Evolutionary conservation across 2,113 vertebrate genomes (phyloP).

Genomic region (Bubo scandiacus): DNA sequence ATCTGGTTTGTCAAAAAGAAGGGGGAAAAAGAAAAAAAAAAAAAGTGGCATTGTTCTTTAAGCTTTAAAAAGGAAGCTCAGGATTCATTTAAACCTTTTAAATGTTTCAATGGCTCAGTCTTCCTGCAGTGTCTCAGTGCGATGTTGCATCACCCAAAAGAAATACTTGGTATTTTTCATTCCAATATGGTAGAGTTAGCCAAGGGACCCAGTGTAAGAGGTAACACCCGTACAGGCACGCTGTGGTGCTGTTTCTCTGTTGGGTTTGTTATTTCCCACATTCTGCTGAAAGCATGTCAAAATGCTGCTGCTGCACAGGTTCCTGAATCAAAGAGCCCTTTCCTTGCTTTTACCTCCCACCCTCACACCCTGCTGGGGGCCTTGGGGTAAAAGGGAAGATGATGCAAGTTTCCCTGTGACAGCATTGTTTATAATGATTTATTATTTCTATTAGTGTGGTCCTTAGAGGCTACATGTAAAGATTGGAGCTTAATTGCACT

Average conservation of each 20-base stretch:
- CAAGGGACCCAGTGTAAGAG: not conserved
- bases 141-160: not conserved
- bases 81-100: not conserved
- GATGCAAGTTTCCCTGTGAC: not conserved
- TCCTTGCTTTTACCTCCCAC: not conserved
- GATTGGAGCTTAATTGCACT: not conserved
- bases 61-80: not conserved
- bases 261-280: not conserved
- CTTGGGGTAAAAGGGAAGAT: not conserved
- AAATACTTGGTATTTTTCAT: not conserved
- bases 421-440: constrained; percentile 39
- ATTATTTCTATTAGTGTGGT: constrained; percentile 18
- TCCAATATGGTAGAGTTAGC: not conserved
- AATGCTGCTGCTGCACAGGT: not conserved
- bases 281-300: not conserved
- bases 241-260: not conserved
- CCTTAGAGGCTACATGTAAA: constrained; percentile 5
- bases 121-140: not conserved
- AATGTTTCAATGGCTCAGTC: not conserved
- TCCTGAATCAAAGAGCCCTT: not conserved
- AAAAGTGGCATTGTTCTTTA: not conserved
- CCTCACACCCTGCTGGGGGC: not conserved
- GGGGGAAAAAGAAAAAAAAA: fast-evolving
- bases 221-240: not conserved
- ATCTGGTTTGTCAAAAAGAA: not conserved